Conservation (phyloP, 1,140 invertebrate species). For the Diuraphis noxia region DNA sequence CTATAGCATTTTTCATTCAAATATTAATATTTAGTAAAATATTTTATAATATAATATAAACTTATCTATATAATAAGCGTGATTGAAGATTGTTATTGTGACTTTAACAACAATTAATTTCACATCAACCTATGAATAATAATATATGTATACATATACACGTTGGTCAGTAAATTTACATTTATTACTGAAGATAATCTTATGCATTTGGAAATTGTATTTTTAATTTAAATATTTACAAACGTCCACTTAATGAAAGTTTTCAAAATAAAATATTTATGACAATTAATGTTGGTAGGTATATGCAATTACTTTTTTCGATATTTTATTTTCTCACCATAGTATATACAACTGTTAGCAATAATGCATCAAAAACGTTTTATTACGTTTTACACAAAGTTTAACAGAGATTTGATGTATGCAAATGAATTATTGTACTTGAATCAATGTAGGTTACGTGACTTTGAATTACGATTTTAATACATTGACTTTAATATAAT, state of each 20-base stretch:
- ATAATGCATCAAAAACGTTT: neutral
- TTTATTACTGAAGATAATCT: neutral
- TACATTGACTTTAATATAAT: neutral
- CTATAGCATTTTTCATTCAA: too few species aligned
- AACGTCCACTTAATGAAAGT: neutral
- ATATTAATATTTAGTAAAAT: too few species aligned
- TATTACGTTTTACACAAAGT: neutral
- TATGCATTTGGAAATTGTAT: too few species aligned
- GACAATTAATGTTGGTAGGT: neutral
- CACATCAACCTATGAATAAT: neutral
- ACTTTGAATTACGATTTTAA: neutral
- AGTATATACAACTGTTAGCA: too few species aligned
- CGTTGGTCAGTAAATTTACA: neutral
- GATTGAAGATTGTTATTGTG: too few species aligned
- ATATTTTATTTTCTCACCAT: neutral
- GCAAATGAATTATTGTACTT: neutral
- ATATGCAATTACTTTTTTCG: neutral
- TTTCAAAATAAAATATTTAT: too few species aligned
- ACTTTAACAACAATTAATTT: too few species aligned
- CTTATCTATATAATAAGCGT: too few species aligned
- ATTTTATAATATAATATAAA: too few species aligned
- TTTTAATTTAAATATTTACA: neutral
- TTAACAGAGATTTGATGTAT: neutral
- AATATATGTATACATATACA: neutral
- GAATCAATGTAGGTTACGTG: neutral